phyloP scores from a whole-genome alignment of 1,140 invertebrate species.

The Procambarus clarkii region DNA sequence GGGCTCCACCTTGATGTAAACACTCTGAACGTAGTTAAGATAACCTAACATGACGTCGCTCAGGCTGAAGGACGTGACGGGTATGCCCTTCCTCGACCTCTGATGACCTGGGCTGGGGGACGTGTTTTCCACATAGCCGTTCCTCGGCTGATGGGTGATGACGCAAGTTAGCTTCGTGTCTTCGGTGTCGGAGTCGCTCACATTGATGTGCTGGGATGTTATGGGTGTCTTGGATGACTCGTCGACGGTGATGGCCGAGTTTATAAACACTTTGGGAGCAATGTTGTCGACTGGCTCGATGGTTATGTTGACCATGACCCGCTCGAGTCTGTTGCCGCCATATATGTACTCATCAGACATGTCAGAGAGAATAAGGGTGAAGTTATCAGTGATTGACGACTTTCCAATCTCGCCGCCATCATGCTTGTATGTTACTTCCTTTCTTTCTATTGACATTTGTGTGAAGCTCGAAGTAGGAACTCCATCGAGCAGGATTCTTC shows the following conservation, averaged over 20 bases:
- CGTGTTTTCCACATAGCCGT: slow-evolving; percentile 77
- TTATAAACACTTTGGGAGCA: slow-evolving; percentile 73
- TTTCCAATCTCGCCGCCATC: slow-evolving; percentile 75
- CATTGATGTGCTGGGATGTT: slow-evolving; percentile 74
- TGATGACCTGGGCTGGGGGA: slow-evolving; percentile 75
- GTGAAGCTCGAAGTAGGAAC: slow-evolving; percentile 74
- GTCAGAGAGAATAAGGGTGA: slow-evolving; percentile 75
- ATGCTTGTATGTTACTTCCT: slow-evolving; percentile 75
- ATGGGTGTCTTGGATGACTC: slow-evolving; percentile 75
- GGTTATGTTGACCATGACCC: slow-evolving; percentile 74
- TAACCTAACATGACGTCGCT: slow-evolving; percentile 74
- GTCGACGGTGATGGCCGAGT: slow-evolving; percentile 73
- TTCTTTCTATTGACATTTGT: slow-evolving; percentile 74
- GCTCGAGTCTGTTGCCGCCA: slow-evolving; percentile 74
- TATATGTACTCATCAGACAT: slow-evolving; percentile 74
- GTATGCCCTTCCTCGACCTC: slow-evolving; percentile 74
- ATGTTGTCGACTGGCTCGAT: slow-evolving; percentile 76
- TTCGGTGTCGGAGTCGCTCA: slow-evolving; percentile 75
- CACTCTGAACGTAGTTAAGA: slow-evolving; percentile 77
- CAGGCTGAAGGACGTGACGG: slow-evolving; percentile 75
- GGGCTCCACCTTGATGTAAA: slow-evolving; percentile 76
- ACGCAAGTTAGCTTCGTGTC: slow-evolving; percentile 75
- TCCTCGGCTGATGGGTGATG: slow-evolving; percentile 74
- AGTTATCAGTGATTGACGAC: slow-evolving; percentile 73
- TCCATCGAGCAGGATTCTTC: slow-evolving; percentile 74